Conservation (phyloP, 2,888 invertebrate species). For the Drosophila diplacantha region DNA sequence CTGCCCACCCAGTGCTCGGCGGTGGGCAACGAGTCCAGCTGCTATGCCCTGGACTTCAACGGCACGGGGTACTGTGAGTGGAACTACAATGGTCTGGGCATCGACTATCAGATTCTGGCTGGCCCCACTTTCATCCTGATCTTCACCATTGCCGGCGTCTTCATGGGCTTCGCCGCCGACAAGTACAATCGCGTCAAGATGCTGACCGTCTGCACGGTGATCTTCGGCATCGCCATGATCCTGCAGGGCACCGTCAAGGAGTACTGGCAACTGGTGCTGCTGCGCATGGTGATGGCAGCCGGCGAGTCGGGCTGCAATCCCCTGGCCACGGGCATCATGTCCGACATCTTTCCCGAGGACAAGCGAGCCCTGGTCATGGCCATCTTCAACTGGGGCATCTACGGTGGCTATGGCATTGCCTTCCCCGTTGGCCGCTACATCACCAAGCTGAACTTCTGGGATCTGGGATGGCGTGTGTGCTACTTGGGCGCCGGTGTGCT, state of each 20-base stretch:
- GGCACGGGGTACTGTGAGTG: constrained; percentile 91
- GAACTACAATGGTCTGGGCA: constrained; percentile 94
- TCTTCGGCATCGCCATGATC: constrained; percentile 90
- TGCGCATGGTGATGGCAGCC: constrained; percentile 91
- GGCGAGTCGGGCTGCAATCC: constrained; percentile 94
- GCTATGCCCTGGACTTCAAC: constrained; percentile 82
- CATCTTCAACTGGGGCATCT: constrained; percentile 97
- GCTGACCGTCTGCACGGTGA: constrained; percentile 86
- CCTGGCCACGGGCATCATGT: constrained; percentile 88
- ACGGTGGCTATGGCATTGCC: constrained; percentile 94
- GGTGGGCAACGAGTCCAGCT: constrained; percentile 81
- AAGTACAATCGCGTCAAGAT: constrained; percentile 86
- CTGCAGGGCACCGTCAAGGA: constrained; percentile 90
- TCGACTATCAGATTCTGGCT: constrained; percentile 94
- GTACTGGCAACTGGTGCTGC: constrained; percentile 93
- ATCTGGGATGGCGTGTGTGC: constrained; percentile 89
- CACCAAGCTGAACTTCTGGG: constrained; percentile 85
- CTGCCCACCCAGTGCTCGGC: constrained; percentile 81
- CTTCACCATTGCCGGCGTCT: constrained; percentile 91
- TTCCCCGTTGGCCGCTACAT: constrained; percentile 94
- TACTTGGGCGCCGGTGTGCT: constrained; percentile 89
- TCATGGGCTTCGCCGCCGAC: constrained; percentile 90
- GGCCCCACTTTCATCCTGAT: constrained; percentile 95
- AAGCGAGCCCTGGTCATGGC: constrained; percentile 93
- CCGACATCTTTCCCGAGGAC: constrained; percentile 88